phyloP scores from a whole-genome alignment of 2,113 vertebrate species.

The Psilopogon haemacephalus region DNA sequence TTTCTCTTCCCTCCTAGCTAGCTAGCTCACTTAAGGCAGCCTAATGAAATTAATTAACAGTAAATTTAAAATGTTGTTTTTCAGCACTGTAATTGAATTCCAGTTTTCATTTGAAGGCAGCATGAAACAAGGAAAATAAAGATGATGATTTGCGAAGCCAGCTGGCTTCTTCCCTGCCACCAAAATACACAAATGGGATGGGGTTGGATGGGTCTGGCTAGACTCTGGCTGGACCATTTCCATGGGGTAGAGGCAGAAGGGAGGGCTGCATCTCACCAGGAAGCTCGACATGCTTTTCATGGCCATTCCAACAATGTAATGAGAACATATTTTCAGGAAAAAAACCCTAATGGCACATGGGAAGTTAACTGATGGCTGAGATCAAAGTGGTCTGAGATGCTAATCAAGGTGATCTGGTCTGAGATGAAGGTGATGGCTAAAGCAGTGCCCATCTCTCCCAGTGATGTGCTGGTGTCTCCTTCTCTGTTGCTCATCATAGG shows the following conservation, averaged over 20 bases:
- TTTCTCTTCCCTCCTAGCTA: fast-evolving
- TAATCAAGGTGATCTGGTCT: not conserved
- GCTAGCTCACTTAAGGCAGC: conserved; percentile 31
- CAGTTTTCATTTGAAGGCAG: conserved; percentile 32
- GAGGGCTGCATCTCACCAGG: not conserved
- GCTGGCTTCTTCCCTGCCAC: fast-evolving
- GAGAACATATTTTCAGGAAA: not conserved
- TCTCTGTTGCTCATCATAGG: not conserved
- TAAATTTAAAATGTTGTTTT: conserved; percentile 52
- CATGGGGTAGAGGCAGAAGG: not conserved
- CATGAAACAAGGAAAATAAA: conserved; percentile 16
- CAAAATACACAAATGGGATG: fast-evolving
- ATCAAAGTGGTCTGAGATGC: not conserved
- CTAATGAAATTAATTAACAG: conserved; percentile 62
- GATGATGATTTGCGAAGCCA: not conserved
- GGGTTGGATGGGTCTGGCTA: fast-evolving
- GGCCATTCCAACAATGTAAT: not conserved
- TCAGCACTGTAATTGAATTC: conserved; percentile 32
- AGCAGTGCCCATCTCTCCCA: not conserved
- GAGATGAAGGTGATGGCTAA: not conserved
- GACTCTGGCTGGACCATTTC: not conserved
- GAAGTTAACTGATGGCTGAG: not conserved
- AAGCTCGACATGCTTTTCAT: not conserved
- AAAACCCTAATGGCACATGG: not conserved
- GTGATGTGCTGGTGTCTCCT: not conserved